Evolutionary conservation across 1,140 invertebrate genomes (phyloP), one percentile per base, ranked within the genome.

Genomic region (Drosophila eugracilis): DNA sequence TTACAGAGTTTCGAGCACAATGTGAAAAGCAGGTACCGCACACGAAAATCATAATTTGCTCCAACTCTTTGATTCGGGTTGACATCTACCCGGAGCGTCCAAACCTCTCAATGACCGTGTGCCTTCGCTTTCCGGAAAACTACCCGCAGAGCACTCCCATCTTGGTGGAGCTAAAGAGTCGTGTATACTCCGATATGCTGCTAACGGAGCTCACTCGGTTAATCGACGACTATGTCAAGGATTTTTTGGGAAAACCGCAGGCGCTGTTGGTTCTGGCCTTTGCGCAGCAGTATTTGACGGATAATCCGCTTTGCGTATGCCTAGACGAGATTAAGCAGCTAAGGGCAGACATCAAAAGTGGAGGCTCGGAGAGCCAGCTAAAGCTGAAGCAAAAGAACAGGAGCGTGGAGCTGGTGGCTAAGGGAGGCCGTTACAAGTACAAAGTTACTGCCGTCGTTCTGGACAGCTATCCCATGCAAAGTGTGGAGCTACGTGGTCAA

Each of bases 131-230:
- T 90, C 93, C 95, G 4, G 69, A 92, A 6, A 90, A 93, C 30
- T 79, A 84, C 32, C 96, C 96, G 89, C 94, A 95, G 2, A 62
- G 84, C 5, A 71, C 81, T 0, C 90, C 93, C 1, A 74, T 96
- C 2, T 83, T 96, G 10, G 91, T 96, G n/a, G 95, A 96, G 91
- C 89, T 96, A 0, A 96, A 95, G 79, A 96, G 95, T 73, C 95
- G 95, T 91, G 94, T 94, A 32, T 89, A 96, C 5, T 94, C 94
- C 1, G 92, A 93, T 4, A 95, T 94, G 81, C 91, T 96, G 36
- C 91, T 96, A 5, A 91, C 93, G 47, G 93, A 93, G 41, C 81
- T 96, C 28, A 93, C 94, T 6, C 93, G 93, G 57, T 90, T 95
- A 5, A 94, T 94, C 84, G 95, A 96, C 71, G 93, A 94, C 59